A percentile compares a stretch with the other conserved stretches of the same genome.
These are phyloP conservation scores for Aptenodytes patagonicus DNA, from an alignment of 2,113 vertebrate genomes.

Conservation along the genomic window DNA sequence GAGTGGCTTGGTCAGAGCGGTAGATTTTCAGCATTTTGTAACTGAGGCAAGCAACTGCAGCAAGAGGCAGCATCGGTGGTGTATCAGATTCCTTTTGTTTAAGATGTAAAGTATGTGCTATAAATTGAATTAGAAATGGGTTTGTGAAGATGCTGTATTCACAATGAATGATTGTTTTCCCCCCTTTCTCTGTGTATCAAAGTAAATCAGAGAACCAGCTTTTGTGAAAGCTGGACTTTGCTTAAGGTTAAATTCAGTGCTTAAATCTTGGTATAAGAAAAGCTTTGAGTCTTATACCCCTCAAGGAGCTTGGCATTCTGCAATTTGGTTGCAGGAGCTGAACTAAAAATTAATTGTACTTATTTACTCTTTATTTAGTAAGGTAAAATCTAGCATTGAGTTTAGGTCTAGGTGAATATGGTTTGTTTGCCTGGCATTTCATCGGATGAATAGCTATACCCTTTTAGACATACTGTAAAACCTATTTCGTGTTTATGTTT, in stretches of 20 bases:
- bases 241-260: constrained; percentile 55
- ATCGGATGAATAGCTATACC: constrained; percentile 13
- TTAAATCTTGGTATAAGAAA: constrained; percentile 37
- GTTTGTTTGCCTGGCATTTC: constrained; percentile 57
- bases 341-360: constrained; percentile 48
- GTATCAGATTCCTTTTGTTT: constrained; percentile 76
- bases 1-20: constrained; percentile 59
- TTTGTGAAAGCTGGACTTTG: constrained; percentile 69
- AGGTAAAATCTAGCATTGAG: constrained; percentile 33
- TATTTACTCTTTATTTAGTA: constrained; percentile 50
- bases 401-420: constrained; percentile 49
- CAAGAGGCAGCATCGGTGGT: constrained; percentile 53
- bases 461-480: constrained; percentile 33
- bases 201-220: constrained; percentile 52
- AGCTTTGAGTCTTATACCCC: constrained; percentile 46
- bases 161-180: constrained; percentile 4
- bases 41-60: constrained; percentile 66
- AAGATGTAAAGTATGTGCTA: constrained; percentile 71
- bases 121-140: constrained; percentile 70
- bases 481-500: constrained; percentile 60
- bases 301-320: constrained; percentile 55
- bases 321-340: constrained; percentile 42
- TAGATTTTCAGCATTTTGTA: constrained; percentile 52
- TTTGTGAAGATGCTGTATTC: constrained; percentile 54
- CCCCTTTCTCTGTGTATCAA: constrained; percentile 15